These are phyloP conservation scores for Dicyrtoma fusca DNA, from an alignment of 2,888 invertebrate species.

Conservation along the genomic window DNA sequence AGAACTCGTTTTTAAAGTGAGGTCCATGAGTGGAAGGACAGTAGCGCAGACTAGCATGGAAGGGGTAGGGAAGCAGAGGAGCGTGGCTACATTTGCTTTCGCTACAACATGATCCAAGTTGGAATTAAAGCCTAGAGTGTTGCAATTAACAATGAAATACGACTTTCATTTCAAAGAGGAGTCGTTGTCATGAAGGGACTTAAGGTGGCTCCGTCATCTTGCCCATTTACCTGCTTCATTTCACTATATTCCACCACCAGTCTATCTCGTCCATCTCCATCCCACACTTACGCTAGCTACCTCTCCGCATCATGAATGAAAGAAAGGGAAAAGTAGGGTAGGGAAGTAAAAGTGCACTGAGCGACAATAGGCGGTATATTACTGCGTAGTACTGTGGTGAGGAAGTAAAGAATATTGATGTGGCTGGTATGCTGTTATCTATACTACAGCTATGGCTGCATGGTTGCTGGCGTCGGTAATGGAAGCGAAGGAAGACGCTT, in stretches of 20 bases:
- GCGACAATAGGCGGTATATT: no score
- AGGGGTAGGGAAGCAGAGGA: constrained; percentile 16
- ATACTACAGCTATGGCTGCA: background rate
- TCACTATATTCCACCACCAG: background rate
- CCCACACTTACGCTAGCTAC: background rate
- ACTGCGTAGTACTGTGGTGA: no score
- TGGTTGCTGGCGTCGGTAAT: no score
- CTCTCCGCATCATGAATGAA: background rate
- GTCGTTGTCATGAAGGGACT: constrained; percentile 31
- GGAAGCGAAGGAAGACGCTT: no score
- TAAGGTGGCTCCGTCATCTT: constrained; percentile 38
- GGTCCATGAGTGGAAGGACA: constrained; percentile 17
- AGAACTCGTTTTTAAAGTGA: constrained; percentile 15
- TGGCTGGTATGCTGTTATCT: no score
- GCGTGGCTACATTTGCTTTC: background rate
- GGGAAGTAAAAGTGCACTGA: background rate
- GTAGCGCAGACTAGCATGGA: background rate
- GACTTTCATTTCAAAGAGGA: constrained; percentile 44
- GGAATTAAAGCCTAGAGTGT: constrained; percentile 41
- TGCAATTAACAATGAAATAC: constrained; percentile 50
- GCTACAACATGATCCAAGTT: constrained; percentile 34
- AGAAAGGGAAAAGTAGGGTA: background rate
- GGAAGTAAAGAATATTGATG: no score
- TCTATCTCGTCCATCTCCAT: background rate
- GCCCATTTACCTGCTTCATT: constrained; percentile 18